Evolutionary conservation across 2,888 invertebrate genomes (phyloP).

Genomic region (Phania funesta): DNA sequence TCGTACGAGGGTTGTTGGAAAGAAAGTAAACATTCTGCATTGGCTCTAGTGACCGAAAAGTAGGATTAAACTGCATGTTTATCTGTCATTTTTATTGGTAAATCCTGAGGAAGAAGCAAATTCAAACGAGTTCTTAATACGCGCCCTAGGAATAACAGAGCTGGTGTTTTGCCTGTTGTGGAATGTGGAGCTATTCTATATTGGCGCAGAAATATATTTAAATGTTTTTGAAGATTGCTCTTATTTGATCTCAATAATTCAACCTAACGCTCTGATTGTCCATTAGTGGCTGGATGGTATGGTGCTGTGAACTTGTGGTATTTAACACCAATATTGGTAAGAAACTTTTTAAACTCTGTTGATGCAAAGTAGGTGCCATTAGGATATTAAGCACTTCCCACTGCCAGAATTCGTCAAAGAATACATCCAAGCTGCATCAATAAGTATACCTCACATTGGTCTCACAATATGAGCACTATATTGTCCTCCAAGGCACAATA

Average conservation of each 20-base stretch:
- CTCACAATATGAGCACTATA: too few species aligned
- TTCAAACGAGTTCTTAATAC: not conserved
- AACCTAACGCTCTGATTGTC: conserved; percentile 22
- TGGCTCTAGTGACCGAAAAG: not conserved
- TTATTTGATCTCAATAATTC: not conserved
- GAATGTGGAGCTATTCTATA: conserved; percentile 38
- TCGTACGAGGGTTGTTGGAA: not conserved
- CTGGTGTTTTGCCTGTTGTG: conserved; percentile 17
- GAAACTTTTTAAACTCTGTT: conserved; percentile 17
- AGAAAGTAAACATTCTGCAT: conserved; percentile 33
- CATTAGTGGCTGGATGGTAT: conserved; percentile 20
- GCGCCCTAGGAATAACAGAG: conserved; percentile 2
- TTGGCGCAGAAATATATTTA: conserved; percentile 11
- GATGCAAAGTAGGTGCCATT: not conserved
- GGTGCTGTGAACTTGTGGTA: conserved; percentile 20
- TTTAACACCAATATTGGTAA: not conserved
- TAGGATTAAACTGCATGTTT: conserved; percentile 1
- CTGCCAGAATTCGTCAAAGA: not conserved
- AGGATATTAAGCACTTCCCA: too few species aligned
- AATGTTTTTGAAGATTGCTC: conserved; percentile 1
- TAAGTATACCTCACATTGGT: too few species aligned
- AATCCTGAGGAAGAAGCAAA: conserved; percentile 6
- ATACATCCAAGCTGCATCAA: conserved; percentile 15
- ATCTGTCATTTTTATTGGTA: not conserved
- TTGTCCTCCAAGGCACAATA: too few species aligned